Percentiles rank a stretch among this genome's conserved stretches.
Evolutionary conservation across 23 tunicate species (phyloP).

Genomic region (Trididemnum nubilum): DNA sequence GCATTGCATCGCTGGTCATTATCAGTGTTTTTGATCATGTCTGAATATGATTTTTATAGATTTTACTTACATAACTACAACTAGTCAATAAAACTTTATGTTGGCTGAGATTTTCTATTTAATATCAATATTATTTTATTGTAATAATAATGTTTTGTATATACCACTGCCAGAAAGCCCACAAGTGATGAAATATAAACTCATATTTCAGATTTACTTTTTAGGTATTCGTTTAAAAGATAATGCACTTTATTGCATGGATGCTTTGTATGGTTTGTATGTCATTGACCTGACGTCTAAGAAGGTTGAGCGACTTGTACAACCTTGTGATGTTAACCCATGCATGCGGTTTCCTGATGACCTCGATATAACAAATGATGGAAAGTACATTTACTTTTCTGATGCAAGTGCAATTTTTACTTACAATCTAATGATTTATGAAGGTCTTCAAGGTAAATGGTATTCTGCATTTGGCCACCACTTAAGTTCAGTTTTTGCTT

Average conservation of each 20-base stretch:
- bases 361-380: conserved; percentile 50
- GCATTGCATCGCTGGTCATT: too few species aligned
- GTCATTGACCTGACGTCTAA: conserved; percentile 24
- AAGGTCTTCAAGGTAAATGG: conserved; percentile 30
- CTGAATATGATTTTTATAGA: too few species aligned
- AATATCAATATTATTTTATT: background rate
- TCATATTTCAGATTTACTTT: too few species aligned
- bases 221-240: conserved; percentile 48
- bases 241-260: conserved; percentile 45
- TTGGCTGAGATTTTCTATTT: too few species aligned
- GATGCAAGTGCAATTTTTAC: conserved; percentile 33
- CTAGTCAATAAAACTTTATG: too few species aligned
- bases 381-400: conserved; percentile 40
- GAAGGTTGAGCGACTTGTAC: conserved; percentile 21
- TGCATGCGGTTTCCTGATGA: conserved; percentile 66
- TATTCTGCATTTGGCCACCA: background rate
- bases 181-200: background rate
- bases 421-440: background rate
- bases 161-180: background rate
- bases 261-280: conserved; percentile 62
- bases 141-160: background rate
- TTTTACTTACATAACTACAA: too few species aligned
- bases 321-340: conserved; percentile 40
- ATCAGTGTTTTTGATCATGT: too few species aligned
- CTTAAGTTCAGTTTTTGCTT: conserved; percentile 4